Evolutionary conservation across 1,140 invertebrate species (phyloP).

Genomic region (Forficula auricularia): DNA sequence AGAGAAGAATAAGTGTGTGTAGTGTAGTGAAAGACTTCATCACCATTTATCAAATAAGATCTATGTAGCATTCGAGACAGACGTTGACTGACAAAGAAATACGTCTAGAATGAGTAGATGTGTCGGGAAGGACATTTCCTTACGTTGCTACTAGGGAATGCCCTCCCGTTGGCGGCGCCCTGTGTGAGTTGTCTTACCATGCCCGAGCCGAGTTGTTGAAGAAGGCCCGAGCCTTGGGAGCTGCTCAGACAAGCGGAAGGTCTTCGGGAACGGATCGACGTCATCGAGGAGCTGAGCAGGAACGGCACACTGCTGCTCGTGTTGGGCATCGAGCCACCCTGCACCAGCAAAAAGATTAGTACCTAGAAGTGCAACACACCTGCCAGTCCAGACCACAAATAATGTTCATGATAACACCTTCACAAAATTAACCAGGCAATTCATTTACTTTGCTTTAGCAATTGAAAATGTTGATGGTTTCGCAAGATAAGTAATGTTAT

Average conservation of each 20-base stretch:
- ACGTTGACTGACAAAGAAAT: no score
- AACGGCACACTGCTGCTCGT: constrained; percentile 73
- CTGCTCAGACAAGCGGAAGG: constrained; percentile 43
- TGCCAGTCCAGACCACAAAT: no score
- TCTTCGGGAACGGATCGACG: constrained; percentile 60
- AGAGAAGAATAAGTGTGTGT: no score
- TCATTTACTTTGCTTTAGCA: no score
- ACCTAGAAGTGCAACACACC: no score
- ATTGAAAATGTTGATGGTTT: no score
- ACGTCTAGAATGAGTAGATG: background rate
- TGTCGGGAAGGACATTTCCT: constrained; percentile 47
- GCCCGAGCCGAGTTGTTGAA: constrained; percentile 69
- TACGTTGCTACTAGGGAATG: constrained; percentile 53
- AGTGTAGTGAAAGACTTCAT: no score
- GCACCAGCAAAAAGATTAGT: constrained; percentile 13
- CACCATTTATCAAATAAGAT: no score
- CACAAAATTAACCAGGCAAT: no score
- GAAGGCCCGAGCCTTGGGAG: constrained; percentile 51
- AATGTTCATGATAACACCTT: no score
- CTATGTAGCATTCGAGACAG: no score
- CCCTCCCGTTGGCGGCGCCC: constrained; percentile 42
- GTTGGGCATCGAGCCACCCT: constrained; percentile 73
- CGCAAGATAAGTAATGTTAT: no score
- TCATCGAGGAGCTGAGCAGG: constrained; percentile 62
- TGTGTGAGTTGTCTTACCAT: constrained; percentile 65